Evolutionary conservation across 1,140 invertebrate genomes (phyloP).

Genomic region (Drosophila obscura): DNA sequence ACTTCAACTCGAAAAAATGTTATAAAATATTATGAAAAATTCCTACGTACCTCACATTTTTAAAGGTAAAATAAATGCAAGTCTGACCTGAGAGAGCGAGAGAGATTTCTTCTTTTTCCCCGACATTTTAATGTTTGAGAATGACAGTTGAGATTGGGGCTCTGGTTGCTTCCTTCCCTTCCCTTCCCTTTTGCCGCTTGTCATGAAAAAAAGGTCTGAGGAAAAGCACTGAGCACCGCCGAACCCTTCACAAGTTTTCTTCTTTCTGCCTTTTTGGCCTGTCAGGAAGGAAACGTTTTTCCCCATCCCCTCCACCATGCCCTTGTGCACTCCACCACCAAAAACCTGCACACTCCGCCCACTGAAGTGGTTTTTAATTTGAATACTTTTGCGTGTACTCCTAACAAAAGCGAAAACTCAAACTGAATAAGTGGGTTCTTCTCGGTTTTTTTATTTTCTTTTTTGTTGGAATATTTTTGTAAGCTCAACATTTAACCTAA

Average conservation of each 20-base stretch:
- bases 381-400: constrained; percentile 64
- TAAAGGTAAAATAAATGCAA: no score
- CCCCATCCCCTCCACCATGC: not conserved
- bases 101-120: no score
- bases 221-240: not conserved
- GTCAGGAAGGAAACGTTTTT: constrained; percentile 63
- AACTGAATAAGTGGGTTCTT: constrained; percentile 15
- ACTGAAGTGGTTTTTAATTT: constrained; percentile 77
- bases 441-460: constrained; percentile 22
- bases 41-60: no score
- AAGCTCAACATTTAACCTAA: not conserved
- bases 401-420: constrained; percentile 1
- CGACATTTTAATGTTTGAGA: no score
- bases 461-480: constrained; percentile 35
- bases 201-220: constrained; percentile 5
- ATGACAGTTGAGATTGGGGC: no score
- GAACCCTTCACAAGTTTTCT: constrained; percentile 25
- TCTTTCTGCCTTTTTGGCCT: constrained; percentile 13
- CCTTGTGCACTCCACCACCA: constrained; percentile 8
- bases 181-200: not conserved
- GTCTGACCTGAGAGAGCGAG: no score
- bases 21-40: no score
- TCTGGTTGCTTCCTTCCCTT: no score
- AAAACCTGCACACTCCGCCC: constrained; percentile 37
- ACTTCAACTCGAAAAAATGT: no score